Evolutionary conservation across 1,140 invertebrate species (phyloP), one percentile per base, ranked within the genome.

Genomic region (Lepidotrigona ventralis): DNA sequence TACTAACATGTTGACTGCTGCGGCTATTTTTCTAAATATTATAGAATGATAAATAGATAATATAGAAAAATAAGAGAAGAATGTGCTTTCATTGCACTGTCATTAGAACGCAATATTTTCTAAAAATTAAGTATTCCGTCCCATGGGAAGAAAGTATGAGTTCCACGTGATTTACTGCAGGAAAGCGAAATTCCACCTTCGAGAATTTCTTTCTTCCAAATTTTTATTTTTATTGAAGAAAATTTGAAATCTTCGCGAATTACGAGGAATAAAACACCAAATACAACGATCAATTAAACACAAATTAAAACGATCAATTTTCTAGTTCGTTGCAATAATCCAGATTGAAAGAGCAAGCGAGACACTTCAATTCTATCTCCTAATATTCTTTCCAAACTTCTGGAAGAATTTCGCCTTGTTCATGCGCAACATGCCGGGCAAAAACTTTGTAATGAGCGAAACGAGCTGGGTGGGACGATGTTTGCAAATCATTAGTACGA

Each of bases 401-500:
- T 81, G 90, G 81, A 91, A 92, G 88, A 92, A 88, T 90, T 89
- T 90, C 91, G 79, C 70, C 84, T 63, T 76, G 33, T 64, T 63
- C 73, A 26, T 26, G 58, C 73, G 56, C 33, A 63, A 76, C 58
- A 63, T 33, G 71, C 39, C 71, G 12, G 63, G 73, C 76, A 88
- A 91, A 93, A 92, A 91, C 86, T 91, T 91, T 83, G 73, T 91
- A 91, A 92, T 90, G 90, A 90, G 88, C 81, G 85, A 81, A 90
- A 91, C 86, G 83, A 87, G 79, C 58, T 63, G 74, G 88, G 39
- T 46, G 88, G 89, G 89, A 86, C 79, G 83, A 88, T 93, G 90
- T 94, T 94, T 94, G 92, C 91, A 93, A 93, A 93, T 93, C 93
- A 92, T 93, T 94, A 93, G 91, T 84, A 70, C 79, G 88, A 79